A percentile compares a stretch with the other conserved stretches of the same genome.
Conservation (phyloP, 2,888 invertebrate species). For the Antheraea assamensis region DNA sequence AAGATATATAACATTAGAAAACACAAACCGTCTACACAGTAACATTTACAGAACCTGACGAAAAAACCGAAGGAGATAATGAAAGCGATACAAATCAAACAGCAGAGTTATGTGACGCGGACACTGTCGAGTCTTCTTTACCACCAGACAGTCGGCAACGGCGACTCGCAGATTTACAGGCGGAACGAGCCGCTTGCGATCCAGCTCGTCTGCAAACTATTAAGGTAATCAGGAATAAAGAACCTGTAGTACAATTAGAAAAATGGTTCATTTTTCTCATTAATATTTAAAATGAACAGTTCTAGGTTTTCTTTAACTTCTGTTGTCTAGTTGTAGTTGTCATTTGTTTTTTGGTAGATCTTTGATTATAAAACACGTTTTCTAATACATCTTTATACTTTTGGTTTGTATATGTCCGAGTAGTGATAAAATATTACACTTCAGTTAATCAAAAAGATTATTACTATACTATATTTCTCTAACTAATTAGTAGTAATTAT, state of each 20-base stretch:
- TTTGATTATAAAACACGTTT: too few relatives aligned
- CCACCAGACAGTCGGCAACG: conserved; percentile 86
- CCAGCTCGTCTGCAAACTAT: conserved; percentile 89
- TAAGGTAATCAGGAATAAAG: conserved; percentile 55
- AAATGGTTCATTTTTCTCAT: background rate
- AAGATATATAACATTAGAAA: background rate
- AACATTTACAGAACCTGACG: conserved; percentile 53
- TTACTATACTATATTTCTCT: too few relatives aligned
- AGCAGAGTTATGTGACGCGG: conserved; percentile 82
- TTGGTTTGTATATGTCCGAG: too few relatives aligned
- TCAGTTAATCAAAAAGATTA: too few relatives aligned
- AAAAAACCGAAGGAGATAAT: conserved; percentile 74
- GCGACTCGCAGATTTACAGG: conserved; percentile 86
- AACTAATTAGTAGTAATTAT: too few relatives aligned
- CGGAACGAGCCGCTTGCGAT: conserved; percentile 90
- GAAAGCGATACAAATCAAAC: conserved; percentile 81
- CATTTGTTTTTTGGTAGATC: background rate
- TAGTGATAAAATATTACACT: too few relatives aligned
- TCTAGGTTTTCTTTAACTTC: background rate
- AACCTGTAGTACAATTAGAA: background rate
- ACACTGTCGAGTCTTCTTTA: conserved; percentile 86
- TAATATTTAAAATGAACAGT: background rate
- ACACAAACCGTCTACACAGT: background rate
- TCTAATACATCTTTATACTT: too few relatives aligned
- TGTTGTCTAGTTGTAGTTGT: background rate